A percentile compares a stretch with the other conserved stretches of the same genome.
phyloP scores from a whole-genome alignment of 2,113 vertebrate genomes.

The Emberiza fucata region DNA sequence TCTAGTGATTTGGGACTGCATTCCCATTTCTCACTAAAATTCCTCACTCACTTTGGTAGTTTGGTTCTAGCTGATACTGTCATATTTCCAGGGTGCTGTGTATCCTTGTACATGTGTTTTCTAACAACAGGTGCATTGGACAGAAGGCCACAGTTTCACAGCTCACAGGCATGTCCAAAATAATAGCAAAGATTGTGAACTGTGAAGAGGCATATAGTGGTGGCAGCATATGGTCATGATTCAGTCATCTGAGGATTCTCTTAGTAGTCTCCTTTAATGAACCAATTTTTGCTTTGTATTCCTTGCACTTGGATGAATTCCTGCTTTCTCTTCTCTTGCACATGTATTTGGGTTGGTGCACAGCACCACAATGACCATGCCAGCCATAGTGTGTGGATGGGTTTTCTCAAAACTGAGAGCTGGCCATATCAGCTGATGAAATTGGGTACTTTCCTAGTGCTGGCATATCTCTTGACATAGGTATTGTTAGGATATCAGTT shows the following conservation, averaged over 20 bases:
- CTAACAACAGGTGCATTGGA: not conserved
- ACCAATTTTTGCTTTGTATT: not conserved
- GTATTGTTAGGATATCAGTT: not conserved
- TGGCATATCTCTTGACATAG: not conserved
- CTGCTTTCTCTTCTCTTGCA: not conserved
- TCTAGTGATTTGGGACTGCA: not conserved
- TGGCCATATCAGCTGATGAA: not conserved
- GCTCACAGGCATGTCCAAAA: not conserved
- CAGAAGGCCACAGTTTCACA: constrained; percentile 1
- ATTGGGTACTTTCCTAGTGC: not conserved
- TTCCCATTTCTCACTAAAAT: not conserved
- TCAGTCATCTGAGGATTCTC: not conserved
- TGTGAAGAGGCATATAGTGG: not conserved
- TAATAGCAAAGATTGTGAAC: not conserved
- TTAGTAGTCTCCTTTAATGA: not conserved
- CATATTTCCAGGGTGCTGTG: not conserved
- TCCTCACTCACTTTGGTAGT: not conserved
- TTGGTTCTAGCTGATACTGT: not conserved
- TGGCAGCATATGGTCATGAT: not conserved
- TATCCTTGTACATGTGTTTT: not conserved
- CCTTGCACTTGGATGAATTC: not conserved
- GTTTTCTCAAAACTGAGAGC: not conserved
- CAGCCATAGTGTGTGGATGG: not conserved
- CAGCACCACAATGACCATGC: not conserved
- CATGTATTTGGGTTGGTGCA: fast-evolving